Evolutionary conservation across 2,113 vertebrate genomes (phyloP).

Genomic region (Donacobius atricapilla): DNA sequence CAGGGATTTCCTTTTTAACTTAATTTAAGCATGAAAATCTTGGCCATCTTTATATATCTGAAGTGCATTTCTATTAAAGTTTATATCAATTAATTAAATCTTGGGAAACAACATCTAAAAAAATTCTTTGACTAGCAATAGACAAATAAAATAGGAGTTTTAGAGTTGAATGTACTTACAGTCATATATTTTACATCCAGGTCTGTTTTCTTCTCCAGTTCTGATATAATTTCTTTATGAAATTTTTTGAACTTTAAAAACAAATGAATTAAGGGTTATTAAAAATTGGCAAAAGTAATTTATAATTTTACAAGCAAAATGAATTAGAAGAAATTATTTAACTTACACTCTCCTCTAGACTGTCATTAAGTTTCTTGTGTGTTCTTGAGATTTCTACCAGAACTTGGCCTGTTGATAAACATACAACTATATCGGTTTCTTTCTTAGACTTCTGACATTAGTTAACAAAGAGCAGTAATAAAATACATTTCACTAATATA

Average conservation of each 20-base stretch:
- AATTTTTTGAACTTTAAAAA: constrained; percentile 88
- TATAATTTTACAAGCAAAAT: neutral
- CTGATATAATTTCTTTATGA: constrained; percentile 88
- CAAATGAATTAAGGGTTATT: constrained; percentile 12
- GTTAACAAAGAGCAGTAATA: neutral
- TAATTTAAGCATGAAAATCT: neutral
- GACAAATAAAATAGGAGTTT: neutral
- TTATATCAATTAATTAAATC: neutral
- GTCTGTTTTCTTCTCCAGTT: constrained; percentile 96
- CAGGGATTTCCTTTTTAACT: neutral
- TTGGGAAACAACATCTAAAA: neutral
- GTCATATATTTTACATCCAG: constrained; percentile 97
- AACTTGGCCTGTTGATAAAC: constrained; percentile 81
- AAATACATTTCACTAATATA: neutral
- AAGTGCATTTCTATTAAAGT: neutral
- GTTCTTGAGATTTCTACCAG: constrained; percentile 89
- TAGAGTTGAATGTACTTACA: constrained; percentile 72
- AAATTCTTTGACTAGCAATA: neutral
- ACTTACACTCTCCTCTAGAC: constrained; percentile 91
- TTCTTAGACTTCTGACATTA: neutral
- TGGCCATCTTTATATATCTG: neutral
- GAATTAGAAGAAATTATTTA: neutral
- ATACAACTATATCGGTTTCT: neutral
- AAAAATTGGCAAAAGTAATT: neutral
- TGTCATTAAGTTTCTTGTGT: constrained; percentile 88